Base-by-base conservation (phyloP, 2,888 invertebrate species). In the Neria commutata region DNA sequence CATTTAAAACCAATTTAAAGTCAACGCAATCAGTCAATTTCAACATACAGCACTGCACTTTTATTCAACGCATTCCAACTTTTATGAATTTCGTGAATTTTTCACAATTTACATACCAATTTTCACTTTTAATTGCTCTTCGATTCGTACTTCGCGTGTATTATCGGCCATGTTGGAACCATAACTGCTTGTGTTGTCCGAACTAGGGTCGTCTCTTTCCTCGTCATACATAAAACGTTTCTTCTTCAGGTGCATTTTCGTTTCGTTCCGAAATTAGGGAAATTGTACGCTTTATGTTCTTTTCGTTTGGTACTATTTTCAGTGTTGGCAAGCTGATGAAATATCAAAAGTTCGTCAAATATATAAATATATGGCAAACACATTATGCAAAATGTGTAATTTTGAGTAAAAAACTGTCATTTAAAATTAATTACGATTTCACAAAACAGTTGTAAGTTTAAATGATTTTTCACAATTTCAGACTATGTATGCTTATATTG, bases 41-140 rank as follows among this genome's bases (percentile, higher is more conserved):
- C 46, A 54, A 42, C 51, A 23, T 17, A 17, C 24, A 40, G 45
- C 45, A 52, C 50, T 33, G 21, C 25, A 46, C 29, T 33, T 55
- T 58, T 21, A 40, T 61, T 60, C 50, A 51, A 59, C n/a, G 47
- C 50, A 48, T 61, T 60, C 65, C 26, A 33, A 23, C n/a, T n/a
- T n/a, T n/a, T n/a, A n/a, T 34, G 21, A n/a, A 50, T 42, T 63
- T 71, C 67, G 62, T 40, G 45, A 54, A 66, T 69, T 71, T 71
- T 67, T 56, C 63, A 67, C 67, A 62, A 70, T 75, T 76, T 83
- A 88, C 91, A 85, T 87, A 94, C 94, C 94, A 83, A 94, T 93
- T 89, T 94, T 94, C 83, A 94, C 92, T 89, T 91, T 92, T 84
- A 94, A 88, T 85, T 92, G 90, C 87, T 94, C 94, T 85, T 92